phyloP scores from a whole-genome alignment of 1,140 invertebrate genomes.

The Drosophila rufa region DNA sequence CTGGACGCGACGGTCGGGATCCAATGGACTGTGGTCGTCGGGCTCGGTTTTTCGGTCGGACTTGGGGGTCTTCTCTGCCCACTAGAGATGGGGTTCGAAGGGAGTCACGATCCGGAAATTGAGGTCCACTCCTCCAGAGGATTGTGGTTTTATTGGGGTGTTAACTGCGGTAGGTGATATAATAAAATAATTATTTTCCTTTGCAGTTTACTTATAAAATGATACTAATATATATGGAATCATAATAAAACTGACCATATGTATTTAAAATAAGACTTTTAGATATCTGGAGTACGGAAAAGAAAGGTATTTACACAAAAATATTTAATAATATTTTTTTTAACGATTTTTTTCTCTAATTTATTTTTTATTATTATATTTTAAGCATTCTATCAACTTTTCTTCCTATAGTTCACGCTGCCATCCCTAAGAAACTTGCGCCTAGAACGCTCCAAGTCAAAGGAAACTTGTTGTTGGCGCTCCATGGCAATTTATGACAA shows the following conservation, averaged over 20 bases:
- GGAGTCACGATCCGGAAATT: constrained; percentile 1
- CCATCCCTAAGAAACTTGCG: constrained; percentile 28
- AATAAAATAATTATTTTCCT: background rate
- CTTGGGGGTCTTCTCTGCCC: constrained; percentile 21
- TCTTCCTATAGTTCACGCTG: background rate
- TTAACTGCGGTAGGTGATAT: constrained; percentile 4
- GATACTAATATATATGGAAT: background rate
- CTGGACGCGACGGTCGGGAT: constrained; percentile 58
- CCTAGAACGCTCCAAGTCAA: constrained; percentile 25
- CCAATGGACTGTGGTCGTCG: constrained; percentile 44
- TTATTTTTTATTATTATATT: background rate
- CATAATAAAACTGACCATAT: background rate
- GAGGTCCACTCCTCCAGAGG: background rate
- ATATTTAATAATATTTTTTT: background rate
- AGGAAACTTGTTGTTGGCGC: constrained; percentile 66
- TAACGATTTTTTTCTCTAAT: too few relatives aligned
- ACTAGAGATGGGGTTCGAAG: constrained; percentile 19
- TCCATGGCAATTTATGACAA: constrained; percentile 78
- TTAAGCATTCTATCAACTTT: background rate
- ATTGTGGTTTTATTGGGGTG: constrained; percentile 6
- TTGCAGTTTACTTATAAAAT: background rate
- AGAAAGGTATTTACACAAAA: background rate
- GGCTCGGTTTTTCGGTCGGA: constrained; percentile 11
- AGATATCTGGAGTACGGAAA: too few relatives aligned
- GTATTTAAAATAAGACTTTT: too few relatives aligned